Conservation (phyloP, 2,888 invertebrate species). For the Pristionchus exspectatus region DNA sequence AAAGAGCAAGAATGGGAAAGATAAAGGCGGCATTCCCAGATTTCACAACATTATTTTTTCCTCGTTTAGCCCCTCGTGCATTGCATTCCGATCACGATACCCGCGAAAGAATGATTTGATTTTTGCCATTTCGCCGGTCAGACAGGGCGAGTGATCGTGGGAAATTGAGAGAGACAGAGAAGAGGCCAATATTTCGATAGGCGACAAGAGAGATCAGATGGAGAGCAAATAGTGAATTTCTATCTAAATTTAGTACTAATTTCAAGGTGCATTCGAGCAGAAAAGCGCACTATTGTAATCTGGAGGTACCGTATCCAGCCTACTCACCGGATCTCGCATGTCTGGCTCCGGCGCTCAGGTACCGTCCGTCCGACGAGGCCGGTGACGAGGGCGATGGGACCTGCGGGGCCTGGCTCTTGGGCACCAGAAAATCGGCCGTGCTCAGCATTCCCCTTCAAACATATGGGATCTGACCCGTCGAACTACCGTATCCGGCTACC, state of each 20-base stretch:
- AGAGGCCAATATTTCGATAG: too few relatives aligned
- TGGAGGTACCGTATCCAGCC: neutral
- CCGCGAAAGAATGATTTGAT: neutral
- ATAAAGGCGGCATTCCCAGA: neutral
- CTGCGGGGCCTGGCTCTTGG: neutral
- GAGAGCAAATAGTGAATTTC: too few relatives aligned
- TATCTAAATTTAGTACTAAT: too few relatives aligned
- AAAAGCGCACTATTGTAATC: too few relatives aligned
- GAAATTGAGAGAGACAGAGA: too few relatives aligned
- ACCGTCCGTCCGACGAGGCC: neutral
- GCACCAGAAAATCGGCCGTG: neutral
- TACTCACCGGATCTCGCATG: neutral
- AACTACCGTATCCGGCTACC: constrained; percentile 38
- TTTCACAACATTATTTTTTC: neutral
- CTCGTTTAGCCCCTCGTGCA: neutral
- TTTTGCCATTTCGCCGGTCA: too few relatives aligned
- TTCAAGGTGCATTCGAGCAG: neutral
- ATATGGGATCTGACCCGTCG: neutral
- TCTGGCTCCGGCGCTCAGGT: neutral
- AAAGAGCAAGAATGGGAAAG: neutral
- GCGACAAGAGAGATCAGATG: too few relatives aligned
- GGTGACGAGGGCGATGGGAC: neutral
- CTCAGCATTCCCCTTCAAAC: neutral
- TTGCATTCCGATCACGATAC: neutral
- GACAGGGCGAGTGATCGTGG: too few relatives aligned